Percentiles rank a stretch among this genome's conserved stretches.
Evolutionary conservation across 2,888 invertebrate genomes (phyloP).

Genomic region (Leucophenga montana): DNA sequence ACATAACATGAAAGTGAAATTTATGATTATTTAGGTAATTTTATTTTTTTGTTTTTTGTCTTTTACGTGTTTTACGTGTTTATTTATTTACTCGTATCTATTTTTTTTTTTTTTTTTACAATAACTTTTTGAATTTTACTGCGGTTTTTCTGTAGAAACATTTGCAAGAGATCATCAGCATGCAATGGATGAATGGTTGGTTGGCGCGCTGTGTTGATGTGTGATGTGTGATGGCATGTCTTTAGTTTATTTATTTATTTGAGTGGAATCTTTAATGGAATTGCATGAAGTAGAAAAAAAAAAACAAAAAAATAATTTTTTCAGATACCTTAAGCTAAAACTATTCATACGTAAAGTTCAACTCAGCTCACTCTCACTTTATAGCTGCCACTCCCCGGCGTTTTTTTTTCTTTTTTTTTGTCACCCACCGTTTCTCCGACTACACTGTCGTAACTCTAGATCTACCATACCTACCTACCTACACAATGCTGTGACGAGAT

Average conservation of each 20-base stretch:
- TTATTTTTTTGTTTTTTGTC: not conserved
- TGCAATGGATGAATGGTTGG: not conserved
- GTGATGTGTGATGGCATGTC: not conserved
- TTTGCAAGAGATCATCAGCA: no score
- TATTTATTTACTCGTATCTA: not conserved
- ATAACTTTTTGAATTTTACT: not conserved
- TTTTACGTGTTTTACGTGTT: not conserved
- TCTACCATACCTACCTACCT: not conserved
- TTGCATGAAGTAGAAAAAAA: constrained; percentile 2
- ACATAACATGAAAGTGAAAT: constrained; percentile 16
- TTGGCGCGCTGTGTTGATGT: not conserved
- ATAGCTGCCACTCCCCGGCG: not conserved
- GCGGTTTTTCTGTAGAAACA: not conserved
- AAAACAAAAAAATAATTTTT: not conserved
- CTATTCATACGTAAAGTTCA: constrained; percentile 7
- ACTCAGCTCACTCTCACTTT: not conserved
- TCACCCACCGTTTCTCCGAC: no score
- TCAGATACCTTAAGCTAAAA: no score
- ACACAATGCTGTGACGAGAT: not conserved
- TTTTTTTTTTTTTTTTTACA: not conserved
- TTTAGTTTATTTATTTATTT: constrained; percentile 1
- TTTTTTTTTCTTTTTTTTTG: no score
- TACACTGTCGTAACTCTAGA: no score
- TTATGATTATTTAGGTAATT: constrained; percentile 1
- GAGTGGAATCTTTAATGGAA: constrained; percentile 10